Conservation (phyloP, 2,888 invertebrate genomes). For the Eurytoma adleriae region DNA sequence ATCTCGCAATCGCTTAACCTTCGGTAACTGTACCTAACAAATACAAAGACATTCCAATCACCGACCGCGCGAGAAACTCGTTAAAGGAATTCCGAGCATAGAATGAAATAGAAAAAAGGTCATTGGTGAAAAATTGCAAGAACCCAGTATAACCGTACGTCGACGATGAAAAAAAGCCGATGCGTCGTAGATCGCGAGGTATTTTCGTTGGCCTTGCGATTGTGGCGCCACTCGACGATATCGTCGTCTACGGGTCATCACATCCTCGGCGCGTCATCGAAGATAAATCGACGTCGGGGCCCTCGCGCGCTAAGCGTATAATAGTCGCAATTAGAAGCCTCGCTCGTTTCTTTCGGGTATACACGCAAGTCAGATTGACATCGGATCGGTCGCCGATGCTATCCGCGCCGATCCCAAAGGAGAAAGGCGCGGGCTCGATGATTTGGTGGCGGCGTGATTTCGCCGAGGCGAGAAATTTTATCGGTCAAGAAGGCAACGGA, state of each 20-base stretch:
- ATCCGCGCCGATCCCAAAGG: too few species aligned
- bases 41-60: not conserved
- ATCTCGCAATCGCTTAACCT: too few species aligned
- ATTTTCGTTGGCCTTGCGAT: not conserved
- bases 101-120: not conserved
- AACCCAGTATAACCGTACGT: constrained; percentile 2
- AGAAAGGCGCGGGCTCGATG: too few species aligned
- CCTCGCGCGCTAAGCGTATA: too few species aligned
- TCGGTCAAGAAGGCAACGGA: too few species aligned
- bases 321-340: too few species aligned
- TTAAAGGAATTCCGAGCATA: not conserved
- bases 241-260: not conserved
- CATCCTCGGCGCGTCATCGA: constrained; percentile 1
- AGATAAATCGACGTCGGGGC: not conserved
- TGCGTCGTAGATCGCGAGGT: not conserved
- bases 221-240: not conserved
- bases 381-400: too few species aligned
- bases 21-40: not conserved
- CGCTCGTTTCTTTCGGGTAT: too few species aligned
- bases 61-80: not conserved
- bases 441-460: too few species aligned
- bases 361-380: too few species aligned
- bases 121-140: constrained; percentile 7
- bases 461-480: too few species aligned
- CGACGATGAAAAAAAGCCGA: not conserved